These are phyloP conservation scores for Chalcis sispes DNA, from an alignment of 2,888 invertebrate genomes.

Conservation along the genomic window DNA sequence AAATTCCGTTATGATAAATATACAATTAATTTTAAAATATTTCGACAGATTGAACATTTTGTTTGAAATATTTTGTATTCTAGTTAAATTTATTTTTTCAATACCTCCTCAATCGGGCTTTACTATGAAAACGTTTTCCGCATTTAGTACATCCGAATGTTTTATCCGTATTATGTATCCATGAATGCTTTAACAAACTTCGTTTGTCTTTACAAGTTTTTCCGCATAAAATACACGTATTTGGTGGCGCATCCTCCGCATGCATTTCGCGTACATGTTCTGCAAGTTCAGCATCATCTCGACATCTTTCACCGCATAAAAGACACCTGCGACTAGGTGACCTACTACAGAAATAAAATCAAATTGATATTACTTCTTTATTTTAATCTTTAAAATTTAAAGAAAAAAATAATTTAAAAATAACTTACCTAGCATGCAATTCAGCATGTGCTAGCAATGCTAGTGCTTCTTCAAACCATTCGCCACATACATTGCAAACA, in stretches of 20 bases:
- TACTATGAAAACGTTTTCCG: conserved; percentile 84
- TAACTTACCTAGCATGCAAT: conserved; percentile 82
- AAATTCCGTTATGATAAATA: not conserved
- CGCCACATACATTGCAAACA: conserved; percentile 88
- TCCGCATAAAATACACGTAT: conserved; percentile 83
- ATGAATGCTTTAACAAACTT: conserved; percentile 82
- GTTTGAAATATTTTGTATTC: not conserved
- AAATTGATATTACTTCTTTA: conserved; percentile 14
- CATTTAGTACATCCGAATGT: conserved; percentile 82
- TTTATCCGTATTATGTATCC: conserved; percentile 83
- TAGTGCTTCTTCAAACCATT: conserved; percentile 85
- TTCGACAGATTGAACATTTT: not conserved
- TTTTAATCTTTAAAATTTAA: conserved; percentile 9
- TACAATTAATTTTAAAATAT: not conserved
- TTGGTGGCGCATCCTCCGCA: conserved; percentile 80
- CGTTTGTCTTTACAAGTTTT: conserved; percentile 83
- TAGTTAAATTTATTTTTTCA: not conserved
- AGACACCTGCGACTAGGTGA: conserved; percentile 78
- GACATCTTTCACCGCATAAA: conserved; percentile 81
- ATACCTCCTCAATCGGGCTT: conserved; percentile 78
- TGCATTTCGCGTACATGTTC: conserved; percentile 81
- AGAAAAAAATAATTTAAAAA: conserved; percentile 56
- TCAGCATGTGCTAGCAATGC: conserved; percentile 88
- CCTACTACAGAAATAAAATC: conserved; percentile 61
- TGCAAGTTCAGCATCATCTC: conserved; percentile 81